Evolutionary conservation across 2,888 invertebrate species (phyloP).

Genomic region (Odontomyia ornata): DNA sequence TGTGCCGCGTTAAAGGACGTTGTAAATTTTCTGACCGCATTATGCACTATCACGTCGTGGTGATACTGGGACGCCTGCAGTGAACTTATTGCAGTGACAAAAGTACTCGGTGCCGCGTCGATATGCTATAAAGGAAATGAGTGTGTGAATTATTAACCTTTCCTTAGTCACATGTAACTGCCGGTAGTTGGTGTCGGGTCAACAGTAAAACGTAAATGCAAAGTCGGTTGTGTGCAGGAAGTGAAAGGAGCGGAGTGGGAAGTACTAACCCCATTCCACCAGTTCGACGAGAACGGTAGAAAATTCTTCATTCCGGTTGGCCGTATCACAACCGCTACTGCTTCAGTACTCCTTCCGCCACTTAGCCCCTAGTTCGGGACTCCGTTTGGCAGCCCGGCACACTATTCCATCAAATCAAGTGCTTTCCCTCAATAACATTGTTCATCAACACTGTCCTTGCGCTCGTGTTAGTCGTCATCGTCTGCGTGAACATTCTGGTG

Average conservation of each 20-base stretch:
- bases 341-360: neutral
- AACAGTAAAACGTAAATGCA: conserved; percentile 10
- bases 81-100: neutral
- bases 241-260: neutral
- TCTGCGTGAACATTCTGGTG: conserved; percentile 9
- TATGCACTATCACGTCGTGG: neutral
- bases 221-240: neutral
- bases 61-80: neutral
- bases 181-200: neutral
- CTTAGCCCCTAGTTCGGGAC: neutral
- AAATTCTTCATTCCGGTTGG: neutral
- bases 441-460: conserved; percentile 11
- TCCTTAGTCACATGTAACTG: neutral
- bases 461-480: neutral
- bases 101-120: neutral
- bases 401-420: conserved; percentile 11
- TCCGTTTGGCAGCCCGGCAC: neutral
- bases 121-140: neutral
- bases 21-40: neutral
- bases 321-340: neutral
- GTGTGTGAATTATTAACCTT: conserved; percentile 36
- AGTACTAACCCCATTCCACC: neutral
- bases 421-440: neutral
- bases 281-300: neutral
- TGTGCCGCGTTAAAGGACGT: neutral